A percentile compares a stretch with the other conserved stretches of the same genome.
Evolutionary conservation across 2,797 vertebrate species (phyloP).

Genomic region (Etheostoma perlongum): DNA sequence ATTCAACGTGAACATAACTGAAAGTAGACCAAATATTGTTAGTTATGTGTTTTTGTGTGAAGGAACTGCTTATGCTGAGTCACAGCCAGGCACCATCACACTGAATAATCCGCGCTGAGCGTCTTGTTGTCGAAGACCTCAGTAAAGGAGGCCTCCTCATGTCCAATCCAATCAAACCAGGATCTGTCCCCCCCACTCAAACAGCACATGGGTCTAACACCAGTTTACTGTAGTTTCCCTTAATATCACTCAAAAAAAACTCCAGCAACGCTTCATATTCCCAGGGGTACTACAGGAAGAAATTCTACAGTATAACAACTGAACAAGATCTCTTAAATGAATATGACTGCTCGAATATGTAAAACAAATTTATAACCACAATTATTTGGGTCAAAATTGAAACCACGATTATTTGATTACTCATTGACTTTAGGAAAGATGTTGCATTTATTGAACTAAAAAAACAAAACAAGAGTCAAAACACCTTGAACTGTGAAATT

Average conservation of each 20-base stretch:
- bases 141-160: constrained; percentile 40
- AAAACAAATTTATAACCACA: too few relatives aligned
- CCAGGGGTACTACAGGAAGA: not conserved
- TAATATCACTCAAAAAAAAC: not conserved
- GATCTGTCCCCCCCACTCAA: constrained; percentile 45
- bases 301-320: not conserved
- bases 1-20: not conserved
- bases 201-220: not conserved
- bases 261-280: constrained; percentile 5
- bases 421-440: too few relatives aligned
- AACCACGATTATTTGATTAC: too few relatives aligned
- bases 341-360: too few relatives aligned
- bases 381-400: too few relatives aligned
- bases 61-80: constrained; percentile 19
- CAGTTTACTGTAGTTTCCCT: not conserved
- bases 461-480: too few relatives aligned
- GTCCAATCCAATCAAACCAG: constrained; percentile 68
- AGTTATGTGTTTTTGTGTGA: constrained; percentile 11
- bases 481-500: too few relatives aligned
- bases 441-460: too few relatives aligned
- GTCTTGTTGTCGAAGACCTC: constrained; percentile 35
- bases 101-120: constrained; percentile 2
- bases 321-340: not conserved
- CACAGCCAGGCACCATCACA: not conserved
- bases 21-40: not conserved